Evolutionary conservation across 53 echinoderm and acorn worm species (phyloP), one percentile per base, ranked within the genome.

Genomic region (Zoroaster sp.): DNA sequence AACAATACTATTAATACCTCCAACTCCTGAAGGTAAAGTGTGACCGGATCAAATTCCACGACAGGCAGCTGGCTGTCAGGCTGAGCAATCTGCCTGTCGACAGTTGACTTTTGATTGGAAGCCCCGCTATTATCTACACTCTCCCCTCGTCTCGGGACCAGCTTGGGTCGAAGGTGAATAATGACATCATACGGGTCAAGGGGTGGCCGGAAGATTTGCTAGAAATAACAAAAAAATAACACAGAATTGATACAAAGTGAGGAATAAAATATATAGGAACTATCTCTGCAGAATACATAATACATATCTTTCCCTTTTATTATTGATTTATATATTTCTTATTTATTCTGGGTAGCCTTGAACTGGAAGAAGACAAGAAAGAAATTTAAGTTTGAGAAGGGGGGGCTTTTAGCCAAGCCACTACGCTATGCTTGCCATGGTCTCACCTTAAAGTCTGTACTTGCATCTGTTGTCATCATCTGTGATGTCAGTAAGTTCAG

Each of bases 201-300:
- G 1, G 96, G 95, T 55, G 99, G 96, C 25, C 99, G 92, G 71
- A 99, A 99, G 34, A 99, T 88, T 96, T 96, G 95, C 99, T 98
- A 74, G 9, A 67, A 66, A 75, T 21, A 40, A 21, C 7, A 77
- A 1, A 86, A 91, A 73, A 35, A 18, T 25, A 41, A 75, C 41
- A 21, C 75, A 11, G 7, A 21, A 47, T 20, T n/a, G n/a, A n/a
- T n/a, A n/a, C n/a, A n/a, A n/a, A n/a, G n/a, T n/a, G n/a, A n/a
- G n/a, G n/a, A n/a, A n/a, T n/a, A n/a, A n/a, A n/a, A n/a, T n/a
- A n/a, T n/a, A n/a, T n/a, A n/a, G n/a, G n/a, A n/a, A n/a, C n/a
- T n/a, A n/a, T n/a, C n/a, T n/a, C n/a, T n/a, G n/a, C n/a, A n/a
- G n/a, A n/a, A n/a, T n/a, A n/a, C n/a, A n/a, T n/a, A n/a, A n/a